These are phyloP conservation scores for Heliothis subflexa DNA, from an alignment of 1,140 invertebrate species.

Conservation along the genomic window DNA sequence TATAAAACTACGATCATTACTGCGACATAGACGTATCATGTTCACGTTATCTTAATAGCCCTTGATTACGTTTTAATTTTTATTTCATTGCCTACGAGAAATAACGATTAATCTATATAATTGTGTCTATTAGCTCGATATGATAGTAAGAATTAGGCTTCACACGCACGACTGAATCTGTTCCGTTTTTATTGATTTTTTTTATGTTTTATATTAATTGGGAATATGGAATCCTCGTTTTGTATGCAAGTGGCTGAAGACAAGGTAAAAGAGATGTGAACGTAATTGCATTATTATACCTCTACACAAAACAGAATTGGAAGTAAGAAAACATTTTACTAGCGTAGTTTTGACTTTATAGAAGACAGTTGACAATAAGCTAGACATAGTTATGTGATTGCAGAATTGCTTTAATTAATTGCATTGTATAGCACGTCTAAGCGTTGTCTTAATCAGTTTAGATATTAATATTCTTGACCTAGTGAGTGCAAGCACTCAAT, in stretches of 20 bases:
- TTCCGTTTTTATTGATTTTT: background rate
- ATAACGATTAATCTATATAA: slow-evolving; percentile 3
- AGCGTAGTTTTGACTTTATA: too few species aligned
- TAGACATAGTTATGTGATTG: too few species aligned
- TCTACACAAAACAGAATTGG: too few species aligned
- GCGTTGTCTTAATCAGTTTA: background rate
- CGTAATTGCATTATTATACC: too few species aligned
- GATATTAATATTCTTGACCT: slow-evolving; percentile 16
- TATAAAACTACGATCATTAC: slow-evolving; percentile 5
- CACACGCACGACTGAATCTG: background rate
- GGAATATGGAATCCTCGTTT: background rate
- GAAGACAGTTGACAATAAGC: too few species aligned
- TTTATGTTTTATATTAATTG: background rate
- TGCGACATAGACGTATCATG: background rate
- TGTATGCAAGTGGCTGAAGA: too few species aligned
- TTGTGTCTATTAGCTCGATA: slow-evolving; percentile 9
- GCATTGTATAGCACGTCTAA: too few species aligned
- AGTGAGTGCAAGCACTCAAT: background rate
- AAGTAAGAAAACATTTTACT: too few species aligned
- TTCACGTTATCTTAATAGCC: slow-evolving; percentile 12
- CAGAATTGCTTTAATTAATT: too few species aligned
- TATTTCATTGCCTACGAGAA: slow-evolving; percentile 11
- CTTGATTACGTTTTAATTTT: slow-evolving; percentile 19
- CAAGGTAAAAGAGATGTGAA: too few species aligned
- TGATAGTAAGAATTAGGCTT: background rate